A percentile compares a stretch with the other conserved stretches of the same genome.
Conservation (phyloP, 2,797 vertebrate genomes). For the Serranus cabrilla region DNA sequence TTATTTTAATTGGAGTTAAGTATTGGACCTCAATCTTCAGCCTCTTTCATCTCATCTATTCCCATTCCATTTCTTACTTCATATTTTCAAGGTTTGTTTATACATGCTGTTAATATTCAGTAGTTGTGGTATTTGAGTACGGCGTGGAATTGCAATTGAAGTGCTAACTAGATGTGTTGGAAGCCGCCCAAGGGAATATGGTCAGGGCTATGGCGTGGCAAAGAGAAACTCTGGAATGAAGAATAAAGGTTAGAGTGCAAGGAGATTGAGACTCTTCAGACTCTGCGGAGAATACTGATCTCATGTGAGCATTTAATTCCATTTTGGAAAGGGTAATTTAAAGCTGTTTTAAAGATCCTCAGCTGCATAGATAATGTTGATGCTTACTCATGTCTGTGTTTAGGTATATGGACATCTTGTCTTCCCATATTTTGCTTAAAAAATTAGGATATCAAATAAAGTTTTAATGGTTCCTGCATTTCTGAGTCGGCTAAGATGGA, state of each 20-base stretch:
- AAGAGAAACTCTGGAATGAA: conserved; percentile 40
- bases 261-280: conserved; percentile 44
- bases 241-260: conserved; percentile 54
- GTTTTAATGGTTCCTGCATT: conserved; percentile 55
- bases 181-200: conserved; percentile 24
- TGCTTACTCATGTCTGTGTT: not conserved
- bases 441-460: conserved; percentile 48
- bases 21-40: not conserved
- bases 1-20: conserved; percentile 36
- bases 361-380: conserved; percentile 6
- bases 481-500: conserved; percentile 51
- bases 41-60: conserved; percentile 10
- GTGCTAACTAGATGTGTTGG: conserved; percentile 14
- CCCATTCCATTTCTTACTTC: conserved; percentile 1
- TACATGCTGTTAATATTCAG: conserved; percentile 36
- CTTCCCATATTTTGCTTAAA: conserved; percentile 8
- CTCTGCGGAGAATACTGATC: conserved; percentile 59
- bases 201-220: conserved; percentile 33
- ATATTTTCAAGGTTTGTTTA: conserved; percentile 42
- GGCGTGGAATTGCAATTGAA: conserved; percentile 29
- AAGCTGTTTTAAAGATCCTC: conserved; percentile 3
- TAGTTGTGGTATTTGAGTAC: conserved; percentile 14
- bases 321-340: conserved; percentile 38
- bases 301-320: conserved; percentile 51
- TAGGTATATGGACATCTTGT: not conserved